A percentile compares a stretch with the other conserved stretches of the same genome.
phyloP scores from a whole-genome alignment of 2,888 invertebrate genomes.

The Lysandra coridon region DNA sequence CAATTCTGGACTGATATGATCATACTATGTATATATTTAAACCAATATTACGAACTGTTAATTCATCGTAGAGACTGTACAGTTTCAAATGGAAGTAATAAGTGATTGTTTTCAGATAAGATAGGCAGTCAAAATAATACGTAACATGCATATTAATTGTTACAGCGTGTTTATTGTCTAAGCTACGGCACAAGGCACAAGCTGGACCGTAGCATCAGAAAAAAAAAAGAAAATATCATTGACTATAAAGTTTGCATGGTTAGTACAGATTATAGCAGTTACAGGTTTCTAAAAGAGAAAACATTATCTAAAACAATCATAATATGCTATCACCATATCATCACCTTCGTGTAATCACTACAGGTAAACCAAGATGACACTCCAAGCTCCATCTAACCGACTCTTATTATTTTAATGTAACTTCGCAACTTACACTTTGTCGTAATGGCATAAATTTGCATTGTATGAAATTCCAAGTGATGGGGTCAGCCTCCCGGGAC shows the following conservation, averaged over 20 bases:
- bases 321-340: not conserved
- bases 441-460: slow-evolving; percentile 28
- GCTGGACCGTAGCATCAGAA: too few relatives aligned
- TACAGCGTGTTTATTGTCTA: too few relatives aligned
- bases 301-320: not conserved
- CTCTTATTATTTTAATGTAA: slow-evolving; percentile 27
- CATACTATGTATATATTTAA: not conserved
- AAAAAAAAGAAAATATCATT: too few relatives aligned
- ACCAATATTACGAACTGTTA: not conserved
- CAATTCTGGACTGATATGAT: not conserved
- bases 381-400: not conserved
- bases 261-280: not conserved
- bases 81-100: too few relatives aligned
- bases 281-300: not conserved
- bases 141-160: too few relatives aligned
- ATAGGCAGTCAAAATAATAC: too few relatives aligned
- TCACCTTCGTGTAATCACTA: not conserved
- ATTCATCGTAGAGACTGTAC: not conserved
- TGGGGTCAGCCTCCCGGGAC: slow-evolving; percentile 6
- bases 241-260: not conserved
- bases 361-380: not conserved
- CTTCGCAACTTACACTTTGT: slow-evolving; percentile 15
- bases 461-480: slow-evolving; percentile 27
- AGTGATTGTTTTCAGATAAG: too few relatives aligned
- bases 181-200: too few relatives aligned